Base-by-base conservation (phyloP, 2,113 vertebrate species). In the Tragelaphus imberbis region DNA sequence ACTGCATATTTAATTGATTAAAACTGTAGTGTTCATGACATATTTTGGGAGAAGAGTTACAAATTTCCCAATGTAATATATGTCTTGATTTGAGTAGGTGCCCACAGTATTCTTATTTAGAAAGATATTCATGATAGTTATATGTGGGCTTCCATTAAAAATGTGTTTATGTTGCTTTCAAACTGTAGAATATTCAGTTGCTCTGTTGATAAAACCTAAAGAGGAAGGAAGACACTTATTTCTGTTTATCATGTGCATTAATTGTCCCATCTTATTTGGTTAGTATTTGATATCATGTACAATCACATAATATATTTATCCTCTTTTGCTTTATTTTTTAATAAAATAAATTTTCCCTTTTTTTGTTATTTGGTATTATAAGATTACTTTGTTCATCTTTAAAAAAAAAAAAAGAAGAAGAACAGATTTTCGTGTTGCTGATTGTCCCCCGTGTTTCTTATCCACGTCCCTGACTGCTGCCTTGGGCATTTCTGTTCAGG, bases 1-100 rank as follows among this genome's bases (percentile, higher is more conserved):
- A 61, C 85, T 90, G 30, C 49, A 89, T 82, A 33, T 79, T 93
- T 97, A 92, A 92, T 94, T 96, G 96, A 97, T 95, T 96, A 97
- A 97, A 94, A 95, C 14, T n/a, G 33, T 36, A 79, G 27, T 77
- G 25, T 79, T 88, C 59, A 79, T 68, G 44, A 51, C 23, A 65
- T 95, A 93, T 91, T 97, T 81, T 92, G 14, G 49, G 47, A 96
- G 65, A 86, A 97, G 55, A 96, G 80, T 92, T 63, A 47, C 5
- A 79, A 90, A 56, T 91, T 95, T 58, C 25, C 10, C 59, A 61
- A 6, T 63, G 68, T 65, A 85, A 96, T 12, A 51, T n/a, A 80
- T 33, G 5, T 92, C 49, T 93, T 80, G 16, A 89, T 17, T 51
- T 88, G 81, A 90, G 77, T 82, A 95, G 36, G 81, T 97, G 77